phyloP scores from a whole-genome alignment of 2,797 vertebrate species.

The Smutsia temminckii region DNA sequence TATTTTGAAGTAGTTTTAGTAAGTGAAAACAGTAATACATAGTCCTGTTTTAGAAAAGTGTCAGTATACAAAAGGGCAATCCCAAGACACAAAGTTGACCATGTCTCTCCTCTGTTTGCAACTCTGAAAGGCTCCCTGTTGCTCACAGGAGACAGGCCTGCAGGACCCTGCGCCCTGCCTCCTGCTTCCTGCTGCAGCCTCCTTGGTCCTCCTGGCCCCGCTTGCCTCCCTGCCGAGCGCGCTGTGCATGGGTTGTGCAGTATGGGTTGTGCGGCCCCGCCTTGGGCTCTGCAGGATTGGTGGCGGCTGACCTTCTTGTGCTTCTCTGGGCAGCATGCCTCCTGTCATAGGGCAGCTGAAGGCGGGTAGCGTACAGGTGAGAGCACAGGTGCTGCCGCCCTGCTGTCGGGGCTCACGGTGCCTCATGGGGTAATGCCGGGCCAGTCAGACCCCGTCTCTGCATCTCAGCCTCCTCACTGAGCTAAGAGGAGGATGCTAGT shows the following conservation, averaged over 20 bases:
- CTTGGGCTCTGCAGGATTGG: not conserved
- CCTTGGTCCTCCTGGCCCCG: accelerated
- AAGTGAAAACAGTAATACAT: not conserved
- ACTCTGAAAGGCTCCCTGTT: not conserved
- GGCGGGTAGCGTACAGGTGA: not conserved
- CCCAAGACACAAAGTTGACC: not conserved
- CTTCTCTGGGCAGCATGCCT: not conserved
- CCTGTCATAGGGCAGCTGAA: not conserved
- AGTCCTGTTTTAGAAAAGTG: not conserved
- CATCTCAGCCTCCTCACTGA: not conserved
- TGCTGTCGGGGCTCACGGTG: not conserved
- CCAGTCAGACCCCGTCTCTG: not conserved
- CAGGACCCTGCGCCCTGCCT: not conserved
- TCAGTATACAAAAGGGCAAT: not conserved
- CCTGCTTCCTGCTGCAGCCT: not conserved
- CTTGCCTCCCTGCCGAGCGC: not conserved
- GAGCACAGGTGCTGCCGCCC: not conserved
- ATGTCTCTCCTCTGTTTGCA: not conserved
- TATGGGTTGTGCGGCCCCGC: too few species aligned
- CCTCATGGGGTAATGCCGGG: too few species aligned
- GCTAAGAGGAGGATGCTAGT: not conserved
- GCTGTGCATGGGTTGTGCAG: too few species aligned
- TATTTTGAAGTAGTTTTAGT: not conserved
- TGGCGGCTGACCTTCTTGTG: not conserved
- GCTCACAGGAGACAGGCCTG: not conserved